A percentile compares a stretch with the other conserved stretches of the same genome.
phyloP scores from a whole-genome alignment of 2,113 vertebrate genomes.

The Phaethornis superciliosus region DNA sequence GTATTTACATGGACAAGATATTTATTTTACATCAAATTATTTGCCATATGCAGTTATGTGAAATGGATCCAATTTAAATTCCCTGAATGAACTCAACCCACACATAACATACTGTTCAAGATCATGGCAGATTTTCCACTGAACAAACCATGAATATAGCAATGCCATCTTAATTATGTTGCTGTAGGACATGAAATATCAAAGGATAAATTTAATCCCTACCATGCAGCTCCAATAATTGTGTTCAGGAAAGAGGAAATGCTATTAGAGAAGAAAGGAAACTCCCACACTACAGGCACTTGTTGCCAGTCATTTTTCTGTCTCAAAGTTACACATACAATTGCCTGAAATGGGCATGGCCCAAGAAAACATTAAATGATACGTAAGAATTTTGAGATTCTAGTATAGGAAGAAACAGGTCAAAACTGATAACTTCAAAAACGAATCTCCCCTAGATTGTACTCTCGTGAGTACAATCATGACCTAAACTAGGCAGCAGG shows the following conservation, averaged over 20 bases:
- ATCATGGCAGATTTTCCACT: conserved; percentile 31
- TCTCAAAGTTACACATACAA: not conserved
- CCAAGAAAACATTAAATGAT: not conserved
- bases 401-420: not conserved
- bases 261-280: not conserved
- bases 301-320: not conserved
- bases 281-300: not conserved
- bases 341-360: not conserved
- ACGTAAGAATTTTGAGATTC: not conserved
- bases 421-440: not conserved
- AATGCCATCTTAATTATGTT: conserved; percentile 42
- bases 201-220: conserved; percentile 52
- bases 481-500: not conserved
- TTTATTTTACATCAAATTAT: conserved; percentile 59
- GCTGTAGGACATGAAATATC: conserved; percentile 44
- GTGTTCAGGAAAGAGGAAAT: not conserved
- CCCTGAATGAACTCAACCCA: conserved; percentile 39
- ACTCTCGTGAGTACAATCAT: not conserved
- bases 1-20: conserved; percentile 55
- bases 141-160: conserved; percentile 20
- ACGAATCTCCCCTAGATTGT: not conserved
- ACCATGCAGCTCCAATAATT: not conserved
- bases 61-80: conserved; percentile 62
- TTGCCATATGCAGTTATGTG: conserved; percentile 56
- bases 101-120: conserved; percentile 31